Evolutionary conservation across 1,140 invertebrate species (phyloP).

Genomic region (Anastatus disparis): DNA sequence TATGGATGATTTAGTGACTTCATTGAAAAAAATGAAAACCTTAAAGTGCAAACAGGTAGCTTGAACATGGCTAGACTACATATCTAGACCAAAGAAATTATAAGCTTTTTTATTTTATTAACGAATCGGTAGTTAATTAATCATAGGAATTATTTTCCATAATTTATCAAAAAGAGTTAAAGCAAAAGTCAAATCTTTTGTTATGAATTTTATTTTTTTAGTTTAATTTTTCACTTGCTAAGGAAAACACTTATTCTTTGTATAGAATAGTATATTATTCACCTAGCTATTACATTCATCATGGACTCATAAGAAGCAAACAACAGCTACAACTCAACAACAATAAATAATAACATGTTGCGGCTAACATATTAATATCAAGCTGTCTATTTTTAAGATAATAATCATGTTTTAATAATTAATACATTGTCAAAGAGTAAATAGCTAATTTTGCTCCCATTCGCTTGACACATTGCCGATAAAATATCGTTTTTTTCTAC

Average conservation of each 20-base stretch:
- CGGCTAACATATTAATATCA: slow-evolving; percentile 5
- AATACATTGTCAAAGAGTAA: too few relatives aligned
- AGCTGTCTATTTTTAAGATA: background rate
- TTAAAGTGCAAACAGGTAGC: slow-evolving; percentile 70
- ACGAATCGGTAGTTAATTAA: background rate
- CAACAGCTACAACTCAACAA: too few relatives aligned
- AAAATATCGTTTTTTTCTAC: too few relatives aligned
- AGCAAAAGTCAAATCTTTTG: background rate
- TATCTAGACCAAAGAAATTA: slow-evolving; percentile 59
- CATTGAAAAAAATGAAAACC: slow-evolving; percentile 77
- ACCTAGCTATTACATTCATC: too few relatives aligned
- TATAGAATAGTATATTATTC: background rate
- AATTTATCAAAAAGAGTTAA: background rate
- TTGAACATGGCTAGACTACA: slow-evolving; percentile 58
- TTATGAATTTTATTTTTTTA: slow-evolving; percentile 14
- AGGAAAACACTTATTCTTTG: background rate
- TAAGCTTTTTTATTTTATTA: too few relatives aligned
- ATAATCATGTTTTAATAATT: too few relatives aligned
- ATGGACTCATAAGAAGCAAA: too few relatives aligned
- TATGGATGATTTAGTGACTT: slow-evolving; percentile 77
- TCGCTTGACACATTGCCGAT: too few relatives aligned
- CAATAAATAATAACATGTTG: slow-evolving; percentile 21
- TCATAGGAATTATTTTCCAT: slow-evolving; percentile 3
- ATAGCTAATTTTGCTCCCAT: too few relatives aligned
- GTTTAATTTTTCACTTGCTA: background rate